Base-by-base conservation (phyloP, 2,113 vertebrate genomes). In the Percina caprodes region DNA sequence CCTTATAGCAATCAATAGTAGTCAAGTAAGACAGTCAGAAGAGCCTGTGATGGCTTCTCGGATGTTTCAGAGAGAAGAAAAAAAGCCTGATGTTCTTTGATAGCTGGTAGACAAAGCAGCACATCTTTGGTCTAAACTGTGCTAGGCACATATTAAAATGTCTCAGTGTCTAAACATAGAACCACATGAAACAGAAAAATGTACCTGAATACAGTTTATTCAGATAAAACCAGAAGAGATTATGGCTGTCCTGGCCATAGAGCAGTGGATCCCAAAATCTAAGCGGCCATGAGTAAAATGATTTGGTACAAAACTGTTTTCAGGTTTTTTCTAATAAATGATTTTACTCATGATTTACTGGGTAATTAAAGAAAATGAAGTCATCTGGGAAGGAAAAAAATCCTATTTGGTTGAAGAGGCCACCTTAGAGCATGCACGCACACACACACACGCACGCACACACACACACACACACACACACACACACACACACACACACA, bases 81-180 rank as follows among this genome's bases (percentile, higher is more conserved):
- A 30, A 55, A 74, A 58, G 1, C 35, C 33, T n/a, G 42, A 74
- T 73, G 67, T 33, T 60, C 46, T 73, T 55, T 48, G 26, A 65
- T 23, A 54, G 69, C 75, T 0, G 0, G 67, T 33, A 51, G 49
- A 83, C 78, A 73, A 63, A 58, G 51, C 26, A 82, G 58, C 67
- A 15, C 30, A 42, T 73, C 46, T 69, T 45, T 55, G 66, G 18
- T 51, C 51, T 12, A 11, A 49, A 21, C 15, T 26, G 55, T 51
- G 26, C 23, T 21, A 26, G 66, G 3, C 56, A 76, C 33, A 55
- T 77, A 74, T 77, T 83, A 77, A 84, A 83, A 86, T 69, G 35
- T n/a, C 18, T 39, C 54, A 23, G 2, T 42, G 42, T 73, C 82
- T 83, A 82, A 86, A 80, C 73, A 81, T 55, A 81, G 74, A 75